A percentile compares a stretch with the other conserved stretches of the same genome.
Conservation (phyloP, 2,888 invertebrate genomes). For the Julus scanicus region DNA sequence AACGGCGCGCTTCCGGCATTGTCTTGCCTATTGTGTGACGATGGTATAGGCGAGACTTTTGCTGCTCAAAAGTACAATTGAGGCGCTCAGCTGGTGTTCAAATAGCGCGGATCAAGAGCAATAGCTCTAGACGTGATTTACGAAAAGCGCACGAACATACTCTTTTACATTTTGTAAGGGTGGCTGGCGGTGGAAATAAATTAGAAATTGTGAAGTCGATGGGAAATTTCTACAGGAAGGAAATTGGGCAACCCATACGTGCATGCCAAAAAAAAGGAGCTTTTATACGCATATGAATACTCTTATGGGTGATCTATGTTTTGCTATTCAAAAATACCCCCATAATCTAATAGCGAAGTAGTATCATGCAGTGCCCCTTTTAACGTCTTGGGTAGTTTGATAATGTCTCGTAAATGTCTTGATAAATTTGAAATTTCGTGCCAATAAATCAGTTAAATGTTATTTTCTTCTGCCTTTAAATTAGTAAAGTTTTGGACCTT, state of each 20-base stretch:
- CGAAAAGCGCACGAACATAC: background rate
- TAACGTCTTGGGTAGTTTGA: too few species aligned
- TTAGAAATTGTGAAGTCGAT: background rate
- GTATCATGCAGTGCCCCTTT: too few species aligned
- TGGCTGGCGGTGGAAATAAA: background rate
- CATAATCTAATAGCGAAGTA: too few species aligned
- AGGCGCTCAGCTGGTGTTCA: conserved; percentile 16
- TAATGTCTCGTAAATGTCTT: too few species aligned
- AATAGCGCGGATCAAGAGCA: conserved; percentile 26
- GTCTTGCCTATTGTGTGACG: conserved; percentile 24
- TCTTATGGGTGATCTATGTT: too few species aligned
- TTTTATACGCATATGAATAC: too few species aligned
- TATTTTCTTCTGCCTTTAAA: too few species aligned
- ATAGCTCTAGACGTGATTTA: background rate
- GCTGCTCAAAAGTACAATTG: conserved; percentile 36
- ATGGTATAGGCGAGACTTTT: conserved; percentile 4
- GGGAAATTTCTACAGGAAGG: background rate
- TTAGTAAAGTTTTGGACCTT: too few species aligned
- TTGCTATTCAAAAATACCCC: too few species aligned
- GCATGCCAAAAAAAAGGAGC: too few species aligned
- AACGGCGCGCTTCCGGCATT: conserved; percentile 19
- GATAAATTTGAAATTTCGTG: too few species aligned
- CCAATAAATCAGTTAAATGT: too few species aligned
- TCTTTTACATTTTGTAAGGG: background rate
- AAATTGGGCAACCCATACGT: background rate